Conservation (phyloP, 1,140 invertebrate genomes). For the Lepidurus packardi region DNA sequence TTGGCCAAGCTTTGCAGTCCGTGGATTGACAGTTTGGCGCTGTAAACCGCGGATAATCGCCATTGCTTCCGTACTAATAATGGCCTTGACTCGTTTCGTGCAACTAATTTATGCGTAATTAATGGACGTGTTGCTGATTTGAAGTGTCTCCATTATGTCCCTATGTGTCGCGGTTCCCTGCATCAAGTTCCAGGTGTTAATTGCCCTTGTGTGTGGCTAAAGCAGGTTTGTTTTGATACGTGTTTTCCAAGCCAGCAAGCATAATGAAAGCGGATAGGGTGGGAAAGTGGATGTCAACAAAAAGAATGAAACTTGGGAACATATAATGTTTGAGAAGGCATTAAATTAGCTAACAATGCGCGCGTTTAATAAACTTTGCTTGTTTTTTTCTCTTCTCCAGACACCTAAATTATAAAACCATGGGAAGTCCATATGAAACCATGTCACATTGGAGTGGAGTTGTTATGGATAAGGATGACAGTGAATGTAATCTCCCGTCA, state of each 20-base stretch:
- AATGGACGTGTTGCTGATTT: slow-evolving; percentile 11
- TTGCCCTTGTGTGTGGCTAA: slow-evolving; percentile 4
- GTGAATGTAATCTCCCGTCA: slow-evolving; percentile 55
- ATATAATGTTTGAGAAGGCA: background rate
- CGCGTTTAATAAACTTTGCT: background rate
- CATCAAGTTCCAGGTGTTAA: slow-evolving; percentile 13
- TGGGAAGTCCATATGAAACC: slow-evolving; percentile 42
- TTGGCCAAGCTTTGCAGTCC: background rate
- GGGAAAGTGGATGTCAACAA: slow-evolving; percentile 20
- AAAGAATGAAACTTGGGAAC: background rate
- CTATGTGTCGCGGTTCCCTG: background rate
- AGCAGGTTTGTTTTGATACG: slow-evolving; percentile 1
- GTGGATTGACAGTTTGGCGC: slow-evolving; percentile 18
- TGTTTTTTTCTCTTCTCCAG: background rate
- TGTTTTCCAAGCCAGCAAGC: slow-evolving; percentile 6
- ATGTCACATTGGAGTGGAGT: slow-evolving; percentile 50
- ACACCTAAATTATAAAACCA: background rate
- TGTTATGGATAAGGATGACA: slow-evolving; percentile 52
- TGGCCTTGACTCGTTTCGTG: slow-evolving; percentile 20
- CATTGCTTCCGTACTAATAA: slow-evolving; percentile 22
- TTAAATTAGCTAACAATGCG: background rate
- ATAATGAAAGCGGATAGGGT: slow-evolving; percentile 6
- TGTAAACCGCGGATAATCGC: slow-evolving; percentile 21
- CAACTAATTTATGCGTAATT: slow-evolving; percentile 22
- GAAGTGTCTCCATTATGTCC: background rate